These are phyloP conservation scores for Capromys pilorides DNA, from an alignment of 2,797 vertebrate species.

Conservation along the genomic window DNA sequence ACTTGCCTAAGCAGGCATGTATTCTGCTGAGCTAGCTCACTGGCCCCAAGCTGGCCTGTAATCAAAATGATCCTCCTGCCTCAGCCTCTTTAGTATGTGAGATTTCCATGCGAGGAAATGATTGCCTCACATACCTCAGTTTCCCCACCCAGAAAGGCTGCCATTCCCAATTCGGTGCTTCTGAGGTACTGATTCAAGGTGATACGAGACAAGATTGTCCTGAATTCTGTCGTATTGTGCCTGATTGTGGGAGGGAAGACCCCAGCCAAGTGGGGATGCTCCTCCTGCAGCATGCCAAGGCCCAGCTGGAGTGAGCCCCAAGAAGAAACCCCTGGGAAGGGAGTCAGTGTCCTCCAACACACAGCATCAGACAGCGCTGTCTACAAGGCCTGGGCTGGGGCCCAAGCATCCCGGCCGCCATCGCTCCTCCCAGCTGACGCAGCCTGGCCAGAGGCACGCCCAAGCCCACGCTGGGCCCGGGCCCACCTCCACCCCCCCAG, in stretches of 20 bases:
- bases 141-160: not conserved
- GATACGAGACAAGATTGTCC: not conserved
- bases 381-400: not conserved
- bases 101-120: not conserved
- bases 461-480: not conserved
- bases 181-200: not conserved
- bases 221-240: not conserved
- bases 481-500: not conserved
- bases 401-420: not conserved
- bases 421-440: not conserved
- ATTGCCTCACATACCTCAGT: not conserved
- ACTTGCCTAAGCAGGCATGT: too few species aligned
- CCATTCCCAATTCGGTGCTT: not conserved
- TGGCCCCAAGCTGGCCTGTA: too few species aligned
- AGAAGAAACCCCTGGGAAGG: not conserved
- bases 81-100: not conserved
- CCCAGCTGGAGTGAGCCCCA: not conserved
- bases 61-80: not conserved
- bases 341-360: not conserved
- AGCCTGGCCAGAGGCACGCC: rapidly evolving
- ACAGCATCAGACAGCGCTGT: not conserved
- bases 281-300: not conserved
- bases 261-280: not conserved
- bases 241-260: not conserved
- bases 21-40: too few species aligned